Evolutionary conservation across 2,888 invertebrate species (phyloP), one percentile per base, ranked within the genome.

Genomic region (Tachina fera): DNA sequence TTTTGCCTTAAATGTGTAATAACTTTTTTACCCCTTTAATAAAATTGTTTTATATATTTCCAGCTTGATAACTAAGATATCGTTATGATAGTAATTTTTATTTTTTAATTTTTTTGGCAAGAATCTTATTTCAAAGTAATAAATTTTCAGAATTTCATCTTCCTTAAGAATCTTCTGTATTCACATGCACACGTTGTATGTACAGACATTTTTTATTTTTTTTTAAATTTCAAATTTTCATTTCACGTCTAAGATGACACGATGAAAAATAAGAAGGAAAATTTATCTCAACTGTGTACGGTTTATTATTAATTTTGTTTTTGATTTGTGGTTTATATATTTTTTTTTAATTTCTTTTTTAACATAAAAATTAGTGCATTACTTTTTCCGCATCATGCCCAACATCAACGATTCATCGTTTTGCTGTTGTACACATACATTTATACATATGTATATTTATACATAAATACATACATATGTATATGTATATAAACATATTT

Each of bases 341-440:
- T 31, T 31, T 31, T 31, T 31, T 31, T 6, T 6, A 31, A 31
- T 31, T 53, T n/a, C 31, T 65, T 72, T 41, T 31, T 39, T 39
- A 31, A 61, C 45, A 60, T 31, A 65, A 83, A 51, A 68, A n/a
- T 71, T 45, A 16, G 60, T 77, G 77, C 72, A 83, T 72, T 77
- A 63, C 31, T 77, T 76, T 53, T 82, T 56, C 81, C 74, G 61
- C 61, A 61, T 75, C 45, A 61, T 67, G 47, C 16, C 60, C 67
- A 51, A 9, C 71, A 79, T 74, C 22, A 43, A 16, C 49, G 13
- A 60, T 19, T 60, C 51, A 41, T 53, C 13, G 11, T 19, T 45
- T 9, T 39, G 31, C 31, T 31, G 6, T 6, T 31, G 31, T 6
- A 31, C 31, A 31, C 31, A 31, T 31, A 31, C 31, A 31, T 31